Base-by-base conservation (phyloP, 2,797 vertebrate genomes). In the Gymnothorax reevesii region DNA sequence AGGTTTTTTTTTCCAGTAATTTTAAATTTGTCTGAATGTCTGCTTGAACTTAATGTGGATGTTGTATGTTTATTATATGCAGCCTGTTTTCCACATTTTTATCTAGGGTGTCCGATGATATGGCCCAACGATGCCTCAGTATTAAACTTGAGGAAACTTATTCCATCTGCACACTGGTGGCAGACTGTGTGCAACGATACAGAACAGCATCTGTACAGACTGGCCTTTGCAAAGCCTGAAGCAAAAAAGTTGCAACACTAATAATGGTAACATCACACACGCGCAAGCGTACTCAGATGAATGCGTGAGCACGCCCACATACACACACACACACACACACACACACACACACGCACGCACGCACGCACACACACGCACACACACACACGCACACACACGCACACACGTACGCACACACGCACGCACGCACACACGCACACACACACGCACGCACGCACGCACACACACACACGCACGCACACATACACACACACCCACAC, bases 151-250 rank as follows among this genome's bases (percentile, higher is more conserved):
- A 80, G 54, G 77, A 52, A 52, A 49, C 8, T 52, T 54, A 52
- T 80, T 80, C 77, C 55, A 20, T 54, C n/a, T 54, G 77, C 55
- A 22, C 52, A 55, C 77, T 80, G 17, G 55, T n/a, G 54, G 66
- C 82, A n/a, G 25, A 62, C 10, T 60, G 57, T 83, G 57, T 83
- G 62, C 55, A 59, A n/a, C 22, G 82, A 55, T 83, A 33, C 33
- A 83, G n/a, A 59, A 83, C 27, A 60, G 57, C 55, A 92, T 92
- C 88, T 90, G 91, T 84, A 87, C 27, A 66, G 87, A 90, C 89
- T 59, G 52, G 49, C 83, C 84, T 88, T 22, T 87, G 59, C 89
- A 88, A 69, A 85, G 85, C 88, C 77, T 80, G 77, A 54, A 80
- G 77, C 77, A 80, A 80, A 80, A 80, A 80, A 80, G 77, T 80